Evolutionary conservation across 2,113 vertebrate species (phyloP), one percentile per base, ranked within the genome.

Genomic region (Lipophrys pholis): DNA sequence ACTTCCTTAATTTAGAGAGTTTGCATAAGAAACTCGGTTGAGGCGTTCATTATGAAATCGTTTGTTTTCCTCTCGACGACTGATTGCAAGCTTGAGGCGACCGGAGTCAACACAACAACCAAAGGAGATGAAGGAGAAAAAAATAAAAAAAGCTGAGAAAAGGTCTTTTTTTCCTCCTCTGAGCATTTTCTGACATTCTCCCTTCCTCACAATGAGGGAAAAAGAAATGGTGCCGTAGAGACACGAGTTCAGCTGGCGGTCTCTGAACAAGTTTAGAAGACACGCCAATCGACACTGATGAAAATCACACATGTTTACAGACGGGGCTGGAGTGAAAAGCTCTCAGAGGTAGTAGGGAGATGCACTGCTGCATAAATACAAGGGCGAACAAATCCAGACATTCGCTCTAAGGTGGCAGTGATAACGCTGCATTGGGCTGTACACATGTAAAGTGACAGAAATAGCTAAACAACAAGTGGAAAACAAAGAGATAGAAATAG

Each of bases 1-100:
- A 56, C 60, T 21, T 78, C 49, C 78, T 75, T 83, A 69, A 88
- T 87, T 86, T 69, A 51, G 51, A 69, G 74, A 80, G 61, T 73
- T 72, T 82, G 76, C 78, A 63, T 74, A 56, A 51, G 36, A 71
- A 76, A 80, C 10, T 67, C 39, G 30, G 69, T 41, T 4, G 62
- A 71, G 43, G 53, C 40, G 41, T 69, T 85, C 71, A 69, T 89
- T 78, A 80, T 58, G 64, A 70, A 78, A 76, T 42, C 0, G 36
- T 67, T 87, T 84, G 75, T 86, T 83, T 77, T 76, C 68, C 54
- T 3, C 35, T 16, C 50, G 64, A 16, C 21, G 15, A 60, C 38
- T 50, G 65, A 79, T 68, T 81, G 78, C 63, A 9, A 65, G 75
- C 52, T 66, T 76, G 11, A 38, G 2, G 42, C 39, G 58, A 52